These are phyloP conservation scores for Drosophila eugracilis DNA, from an alignment of 1,140 invertebrate species.

Conservation along the genomic window DNA sequence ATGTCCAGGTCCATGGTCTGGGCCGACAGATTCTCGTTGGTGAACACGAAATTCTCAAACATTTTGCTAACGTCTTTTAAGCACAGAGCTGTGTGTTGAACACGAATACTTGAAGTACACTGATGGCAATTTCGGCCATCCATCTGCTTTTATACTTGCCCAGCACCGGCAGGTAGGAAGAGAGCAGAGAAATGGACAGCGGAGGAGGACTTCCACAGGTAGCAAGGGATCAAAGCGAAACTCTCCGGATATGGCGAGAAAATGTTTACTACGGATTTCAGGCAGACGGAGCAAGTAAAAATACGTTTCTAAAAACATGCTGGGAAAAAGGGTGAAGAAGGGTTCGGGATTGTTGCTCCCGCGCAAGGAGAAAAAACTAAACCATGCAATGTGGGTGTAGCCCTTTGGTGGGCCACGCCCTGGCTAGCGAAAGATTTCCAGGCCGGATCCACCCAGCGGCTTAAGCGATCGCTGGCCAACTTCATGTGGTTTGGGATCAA, in stretches of 20 bases:
- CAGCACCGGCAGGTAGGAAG: slow-evolving; percentile 25
- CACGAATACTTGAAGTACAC: slow-evolving; percentile 74
- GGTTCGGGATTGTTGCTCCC: slow-evolving; percentile 24
- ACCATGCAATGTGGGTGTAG: slow-evolving; percentile 55
- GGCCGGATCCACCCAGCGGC: slow-evolving; percentile 21
- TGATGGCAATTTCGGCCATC: slow-evolving; percentile 18
- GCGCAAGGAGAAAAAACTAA: slow-evolving; percentile 7
- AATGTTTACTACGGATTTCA: slow-evolving; percentile 63
- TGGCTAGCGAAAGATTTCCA: slow-evolving; percentile 1
- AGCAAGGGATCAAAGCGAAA: slow-evolving; percentile 12
- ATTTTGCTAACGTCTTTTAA: slow-evolving; percentile 48
- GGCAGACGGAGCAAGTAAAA: slow-evolving; percentile 19
- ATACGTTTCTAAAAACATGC: slow-evolving; percentile 30
- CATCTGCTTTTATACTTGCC: slow-evolving; percentile 62
- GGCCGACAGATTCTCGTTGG: slow-evolving; percentile 67
- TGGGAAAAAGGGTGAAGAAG: slow-evolving; percentile 49
- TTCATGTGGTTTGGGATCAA: slow-evolving; percentile 63
- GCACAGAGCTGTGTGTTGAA: slow-evolving; percentile 57
- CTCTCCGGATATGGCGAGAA: slow-evolving; percentile 34
- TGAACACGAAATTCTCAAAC: slow-evolving; percentile 70
- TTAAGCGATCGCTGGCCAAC: slow-evolving; percentile 53
- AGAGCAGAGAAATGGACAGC: not conserved
- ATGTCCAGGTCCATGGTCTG: slow-evolving; percentile 79
- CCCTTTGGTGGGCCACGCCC: slow-evolving; percentile 47
- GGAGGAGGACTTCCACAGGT: slow-evolving; percentile 11